These are phyloP conservation scores for Hofmannophila pseudospretella DNA, from an alignment of 2,888 invertebrate genomes.

Conservation along the genomic window DNA sequence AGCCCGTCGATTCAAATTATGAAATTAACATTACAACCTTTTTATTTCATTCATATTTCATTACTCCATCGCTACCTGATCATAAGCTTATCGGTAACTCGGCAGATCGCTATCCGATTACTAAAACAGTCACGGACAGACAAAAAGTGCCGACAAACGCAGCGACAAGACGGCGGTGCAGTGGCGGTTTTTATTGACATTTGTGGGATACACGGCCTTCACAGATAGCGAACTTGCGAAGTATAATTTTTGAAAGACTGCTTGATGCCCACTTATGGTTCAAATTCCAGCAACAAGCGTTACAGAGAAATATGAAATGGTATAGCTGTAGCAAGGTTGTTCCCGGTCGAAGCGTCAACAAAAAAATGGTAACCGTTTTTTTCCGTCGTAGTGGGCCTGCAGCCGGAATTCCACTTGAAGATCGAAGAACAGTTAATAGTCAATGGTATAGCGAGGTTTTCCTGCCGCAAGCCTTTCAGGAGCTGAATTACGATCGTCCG, in stretches of 20 bases:
- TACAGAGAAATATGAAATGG: neutral
- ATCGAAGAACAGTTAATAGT: too few relatives aligned
- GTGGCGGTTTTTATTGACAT: slow-evolving; percentile 48
- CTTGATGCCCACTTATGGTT: too few relatives aligned
- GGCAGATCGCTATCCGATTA: slow-evolving; percentile 62
- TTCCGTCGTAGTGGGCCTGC: too few relatives aligned
- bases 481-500: too few relatives aligned
- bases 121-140: slow-evolving; percentile 69
- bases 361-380: too few relatives aligned
- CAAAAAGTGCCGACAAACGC: slow-evolving; percentile 74
- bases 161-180: slow-evolving; percentile 38
- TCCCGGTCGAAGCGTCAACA: too few relatives aligned
- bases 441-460: too few relatives aligned
- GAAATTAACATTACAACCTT: slow-evolving; percentile 26
- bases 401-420: too few relatives aligned
- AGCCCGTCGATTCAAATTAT: slow-evolving; percentile 25
- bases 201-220: slow-evolving; percentile 23
- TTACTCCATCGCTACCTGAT: slow-evolving; percentile 66
- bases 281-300: too few relatives aligned
- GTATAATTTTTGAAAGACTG: too few relatives aligned
- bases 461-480: too few relatives aligned
- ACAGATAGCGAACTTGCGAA: slow-evolving; percentile 4
- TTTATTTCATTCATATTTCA: slow-evolving; percentile 42
- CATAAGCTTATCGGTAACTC: slow-evolving; percentile 13
- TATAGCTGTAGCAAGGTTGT: too few relatives aligned